Evolutionary conservation across 2,888 invertebrate species (phyloP).

Genomic region (Pristionchus japonicus): DNA sequence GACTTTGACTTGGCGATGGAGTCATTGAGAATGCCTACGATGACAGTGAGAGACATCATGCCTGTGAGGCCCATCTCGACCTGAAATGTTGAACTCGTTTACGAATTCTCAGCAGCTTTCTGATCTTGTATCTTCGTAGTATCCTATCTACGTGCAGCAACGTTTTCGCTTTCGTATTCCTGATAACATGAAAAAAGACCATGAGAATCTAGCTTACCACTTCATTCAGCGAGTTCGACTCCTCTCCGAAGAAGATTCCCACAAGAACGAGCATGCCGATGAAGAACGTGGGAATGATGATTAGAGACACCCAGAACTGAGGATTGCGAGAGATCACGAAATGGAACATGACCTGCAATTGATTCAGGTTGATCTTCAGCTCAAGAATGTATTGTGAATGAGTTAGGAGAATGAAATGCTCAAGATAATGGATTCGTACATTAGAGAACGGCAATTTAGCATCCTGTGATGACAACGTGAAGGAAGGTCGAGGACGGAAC

Average conservation of each 20-base stretch:
- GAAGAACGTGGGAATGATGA: neutral
- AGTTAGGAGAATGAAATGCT: too few species aligned
- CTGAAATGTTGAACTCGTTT: neutral
- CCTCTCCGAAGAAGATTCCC: neutral
- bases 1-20: neutral
- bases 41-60: neutral
- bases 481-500: neutral
- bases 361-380: too few species aligned
- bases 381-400: too few species aligned
- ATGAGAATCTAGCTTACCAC: neutral
- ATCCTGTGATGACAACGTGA: neutral
- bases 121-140: too few species aligned
- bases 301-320: neutral
- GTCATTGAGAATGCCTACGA: neutral
- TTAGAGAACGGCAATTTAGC: neutral
- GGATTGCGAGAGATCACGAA: conserved; percentile 12
- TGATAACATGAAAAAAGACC: too few species aligned
- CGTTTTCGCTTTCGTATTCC: too few species aligned
- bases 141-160: too few species aligned
- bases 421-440: neutral
- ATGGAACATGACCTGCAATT: neutral
- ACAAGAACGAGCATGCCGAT: neutral
- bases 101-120: too few species aligned
- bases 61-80: neutral
- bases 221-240: neutral